phyloP scores from a whole-genome alignment of 1,140 invertebrate species.

The Platorchestia sp. region DNA sequence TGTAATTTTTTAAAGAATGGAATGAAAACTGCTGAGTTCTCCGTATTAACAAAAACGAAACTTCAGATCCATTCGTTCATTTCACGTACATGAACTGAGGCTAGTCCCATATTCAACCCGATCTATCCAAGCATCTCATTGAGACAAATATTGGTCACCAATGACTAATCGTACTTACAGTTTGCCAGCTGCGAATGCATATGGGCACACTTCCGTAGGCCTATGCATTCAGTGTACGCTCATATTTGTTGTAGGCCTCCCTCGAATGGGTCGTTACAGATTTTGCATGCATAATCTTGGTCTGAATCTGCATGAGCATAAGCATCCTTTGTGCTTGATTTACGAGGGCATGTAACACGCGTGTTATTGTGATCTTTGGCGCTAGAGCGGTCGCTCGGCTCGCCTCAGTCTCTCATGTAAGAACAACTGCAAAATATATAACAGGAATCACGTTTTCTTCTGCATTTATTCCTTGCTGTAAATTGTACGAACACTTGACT shows the following conservation, averaged over 20 bases:
- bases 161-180: neutral
- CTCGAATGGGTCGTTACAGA: constrained; percentile 15
- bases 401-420: too few relatives aligned
- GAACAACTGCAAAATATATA: too few relatives aligned
- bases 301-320: neutral
- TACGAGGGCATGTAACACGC: neutral
- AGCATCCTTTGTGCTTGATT: constrained; percentile 4
- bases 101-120: neutral
- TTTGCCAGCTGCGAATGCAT: neutral
- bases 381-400: neutral
- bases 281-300: constrained; percentile 39
- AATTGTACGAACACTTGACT: too few relatives aligned
- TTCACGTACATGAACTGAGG: neutral
- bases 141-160: neutral
- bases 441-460: too few relatives aligned
- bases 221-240: constrained; percentile 19
- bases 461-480: too few relatives aligned
- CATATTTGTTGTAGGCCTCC: constrained; percentile 41
- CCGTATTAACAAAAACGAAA: neutral
- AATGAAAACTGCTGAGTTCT: neutral
- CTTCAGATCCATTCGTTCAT: too few relatives aligned
- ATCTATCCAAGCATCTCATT: neutral
- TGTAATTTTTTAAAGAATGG: too few relatives aligned
- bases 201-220: constrained; percentile 4
- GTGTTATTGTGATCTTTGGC: neutral